Evolutionary conservation across 2,888 invertebrate species (phyloP).

Genomic region (Diloba caeruleocephala): DNA sequence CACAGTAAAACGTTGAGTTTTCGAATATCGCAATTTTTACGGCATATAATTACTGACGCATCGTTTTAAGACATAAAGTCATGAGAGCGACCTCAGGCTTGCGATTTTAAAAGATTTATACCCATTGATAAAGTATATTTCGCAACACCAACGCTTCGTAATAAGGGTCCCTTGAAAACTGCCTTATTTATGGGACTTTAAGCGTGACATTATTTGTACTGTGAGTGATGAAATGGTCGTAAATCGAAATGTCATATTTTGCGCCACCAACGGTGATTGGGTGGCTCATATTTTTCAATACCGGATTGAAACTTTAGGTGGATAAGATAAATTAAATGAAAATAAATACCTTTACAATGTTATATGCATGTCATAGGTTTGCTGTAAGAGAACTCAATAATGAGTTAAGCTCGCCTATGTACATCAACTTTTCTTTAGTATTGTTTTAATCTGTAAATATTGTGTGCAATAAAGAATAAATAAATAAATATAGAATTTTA

Average conservation of each 20-base stretch:
- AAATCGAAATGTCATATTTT: slow-evolving; percentile 37
- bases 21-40: slow-evolving; percentile 23
- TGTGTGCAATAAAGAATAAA: no score
- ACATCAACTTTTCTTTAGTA: no score
- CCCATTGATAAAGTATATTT: slow-evolving; percentile 48
- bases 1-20: slow-evolving; percentile 22
- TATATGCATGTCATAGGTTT: no score
- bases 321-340: no score
- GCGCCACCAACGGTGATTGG: slow-evolving; percentile 8
- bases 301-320: neutral
- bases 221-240: slow-evolving; percentile 44
- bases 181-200: slow-evolving; percentile 40
- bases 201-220: slow-evolving; percentile 48
- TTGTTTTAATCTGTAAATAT: no score
- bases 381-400: no score
- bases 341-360: no score
- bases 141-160: slow-evolving; percentile 45
- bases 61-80: slow-evolving; percentile 27
- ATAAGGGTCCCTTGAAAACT: slow-evolving; percentile 40
- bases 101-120: slow-evolving; percentile 52
- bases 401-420: no score
- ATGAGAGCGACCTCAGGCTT: slow-evolving; percentile 32
- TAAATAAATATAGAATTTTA: no score
- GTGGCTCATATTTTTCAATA: slow-evolving; percentile 1
- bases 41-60: slow-evolving; percentile 38